Conservation (phyloP, 2,113 vertebrate genomes). For the Cyanistes caeruleus region DNA sequence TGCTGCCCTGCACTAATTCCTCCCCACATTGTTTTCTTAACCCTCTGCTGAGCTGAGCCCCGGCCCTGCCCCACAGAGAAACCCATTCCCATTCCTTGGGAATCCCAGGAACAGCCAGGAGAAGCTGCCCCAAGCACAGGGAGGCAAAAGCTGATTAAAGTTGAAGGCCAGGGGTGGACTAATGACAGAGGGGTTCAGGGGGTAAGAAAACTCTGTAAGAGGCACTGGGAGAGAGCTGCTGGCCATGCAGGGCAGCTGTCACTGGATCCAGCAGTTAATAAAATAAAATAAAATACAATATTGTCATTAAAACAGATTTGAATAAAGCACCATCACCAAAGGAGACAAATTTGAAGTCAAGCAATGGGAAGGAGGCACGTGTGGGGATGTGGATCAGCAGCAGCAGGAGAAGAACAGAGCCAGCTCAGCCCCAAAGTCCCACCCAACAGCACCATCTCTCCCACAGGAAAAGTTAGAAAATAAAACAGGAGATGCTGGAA, state of each 20-base stretch:
- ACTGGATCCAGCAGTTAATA: neutral
- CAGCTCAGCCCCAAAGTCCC: neutral
- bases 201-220: neutral
- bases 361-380: neutral
- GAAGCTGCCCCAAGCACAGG: neutral
- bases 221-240: neutral
- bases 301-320: neutral
- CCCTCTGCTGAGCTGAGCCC: neutral
- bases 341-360: neutral
- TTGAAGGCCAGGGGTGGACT: neutral
- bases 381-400: neutral
- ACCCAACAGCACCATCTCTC: neutral
- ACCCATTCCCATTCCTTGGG: neutral
- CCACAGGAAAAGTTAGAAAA: neutral
- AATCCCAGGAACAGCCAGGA: neutral
- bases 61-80: neutral
- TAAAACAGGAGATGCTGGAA: neutral
- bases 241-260: neutral
- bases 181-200: neutral
- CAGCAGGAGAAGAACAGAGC: neutral
- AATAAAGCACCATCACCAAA: neutral
- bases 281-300: neutral
- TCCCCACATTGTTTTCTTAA: slow-evolving; percentile 51
- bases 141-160: neutral
- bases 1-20: slow-evolving; percentile 45